Evolutionary conservation across 2,797 vertebrate genomes (phyloP).

Genomic region (Eupleurogrammus muticus): DNA sequence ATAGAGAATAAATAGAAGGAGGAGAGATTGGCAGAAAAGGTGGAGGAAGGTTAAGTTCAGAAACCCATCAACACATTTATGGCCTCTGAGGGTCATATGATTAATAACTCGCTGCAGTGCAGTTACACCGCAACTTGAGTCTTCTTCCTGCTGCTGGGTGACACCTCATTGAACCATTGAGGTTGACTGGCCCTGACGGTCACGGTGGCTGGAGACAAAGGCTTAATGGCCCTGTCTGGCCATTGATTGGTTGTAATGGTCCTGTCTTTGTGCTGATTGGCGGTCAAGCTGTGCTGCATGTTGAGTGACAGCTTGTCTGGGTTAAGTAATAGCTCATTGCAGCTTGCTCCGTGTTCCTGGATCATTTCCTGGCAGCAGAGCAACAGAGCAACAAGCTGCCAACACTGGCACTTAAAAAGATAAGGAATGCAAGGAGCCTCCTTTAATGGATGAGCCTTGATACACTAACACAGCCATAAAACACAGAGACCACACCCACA

Average conservation of each 20-base stretch:
- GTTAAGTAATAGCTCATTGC: slow-evolving; percentile 39
- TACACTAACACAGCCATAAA: slow-evolving; percentile 80
- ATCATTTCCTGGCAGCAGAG: slow-evolving; percentile 75
- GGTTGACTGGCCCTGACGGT: slow-evolving; percentile 67
- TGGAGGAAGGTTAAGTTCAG: slow-evolving; percentile 67
- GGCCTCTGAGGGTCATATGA: slow-evolving; percentile 44
- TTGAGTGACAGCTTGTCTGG: slow-evolving; percentile 66
- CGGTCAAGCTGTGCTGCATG: slow-evolving; percentile 50
- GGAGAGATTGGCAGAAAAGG: slow-evolving; percentile 63
- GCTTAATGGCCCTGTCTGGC: slow-evolving; percentile 56
- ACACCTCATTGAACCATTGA: slow-evolving; percentile 58
- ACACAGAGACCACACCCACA: slow-evolving; percentile 65
- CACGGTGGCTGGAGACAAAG: slow-evolving; percentile 54
- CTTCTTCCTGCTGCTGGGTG: slow-evolving; percentile 59
- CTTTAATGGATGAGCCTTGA: slow-evolving; percentile 74
- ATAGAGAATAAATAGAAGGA: slow-evolving; percentile 53
- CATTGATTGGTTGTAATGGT: slow-evolving; percentile 68
- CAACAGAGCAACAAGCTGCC: slow-evolving; percentile 53
- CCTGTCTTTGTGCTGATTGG: slow-evolving; percentile 60
- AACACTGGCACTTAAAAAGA: slow-evolving; percentile 77
- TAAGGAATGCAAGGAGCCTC: slow-evolving; percentile 60
- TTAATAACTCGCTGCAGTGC: slow-evolving; percentile 50
- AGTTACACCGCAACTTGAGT: slow-evolving; percentile 49
- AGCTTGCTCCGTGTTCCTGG: slow-evolving; percentile 43
- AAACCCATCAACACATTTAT: slow-evolving; percentile 57